A percentile compares a stretch with the other conserved stretches of the same genome.
Evolutionary conservation across 1,140 invertebrate genomes (phyloP).

Genomic region (Bilobella aurantiaca): DNA sequence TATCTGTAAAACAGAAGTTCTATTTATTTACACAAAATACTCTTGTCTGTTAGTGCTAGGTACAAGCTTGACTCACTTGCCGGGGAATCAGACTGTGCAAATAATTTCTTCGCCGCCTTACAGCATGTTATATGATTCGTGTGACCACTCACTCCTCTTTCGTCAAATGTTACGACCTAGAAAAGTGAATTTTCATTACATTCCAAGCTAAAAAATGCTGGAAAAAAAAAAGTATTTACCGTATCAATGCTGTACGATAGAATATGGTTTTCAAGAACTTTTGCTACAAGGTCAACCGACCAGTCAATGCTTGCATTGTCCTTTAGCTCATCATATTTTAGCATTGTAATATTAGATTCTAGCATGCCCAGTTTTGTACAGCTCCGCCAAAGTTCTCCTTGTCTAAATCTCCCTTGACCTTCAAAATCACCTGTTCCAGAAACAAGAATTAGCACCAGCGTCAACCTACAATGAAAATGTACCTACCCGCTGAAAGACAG

Average conservation of each 20-base stretch:
- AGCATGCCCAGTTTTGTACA: constrained; percentile 66
- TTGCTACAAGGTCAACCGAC: constrained; percentile 59
- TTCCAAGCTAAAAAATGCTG: not conserved
- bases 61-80: constrained; percentile 44
- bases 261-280: constrained; percentile 58
- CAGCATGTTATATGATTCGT: constrained; percentile 76
- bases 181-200: constrained; percentile 15
- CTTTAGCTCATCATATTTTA: constrained; percentile 55
- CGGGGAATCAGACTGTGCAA: constrained; percentile 61
- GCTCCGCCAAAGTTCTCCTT: constrained; percentile 65
- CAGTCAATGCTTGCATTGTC: constrained; percentile 65
- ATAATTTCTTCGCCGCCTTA: constrained; percentile 62
- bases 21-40: no score
- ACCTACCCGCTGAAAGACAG: constrained; percentile 72
- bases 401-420: constrained; percentile 54
- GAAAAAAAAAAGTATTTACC: constrained; percentile 34
- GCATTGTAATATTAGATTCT: constrained; percentile 59
- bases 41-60: not conserved
- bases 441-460: not conserved
- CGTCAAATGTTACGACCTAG: constrained; percentile 78
- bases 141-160: constrained; percentile 77
- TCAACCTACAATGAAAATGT: constrained; percentile 1
- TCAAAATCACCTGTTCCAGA: constrained; percentile 58
- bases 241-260: constrained; percentile 66
- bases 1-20: constrained; percentile 10